These are phyloP conservation scores for Halictus quadricinctus DNA, from an alignment of 2,888 invertebrate species.

Conservation along the genomic window DNA sequence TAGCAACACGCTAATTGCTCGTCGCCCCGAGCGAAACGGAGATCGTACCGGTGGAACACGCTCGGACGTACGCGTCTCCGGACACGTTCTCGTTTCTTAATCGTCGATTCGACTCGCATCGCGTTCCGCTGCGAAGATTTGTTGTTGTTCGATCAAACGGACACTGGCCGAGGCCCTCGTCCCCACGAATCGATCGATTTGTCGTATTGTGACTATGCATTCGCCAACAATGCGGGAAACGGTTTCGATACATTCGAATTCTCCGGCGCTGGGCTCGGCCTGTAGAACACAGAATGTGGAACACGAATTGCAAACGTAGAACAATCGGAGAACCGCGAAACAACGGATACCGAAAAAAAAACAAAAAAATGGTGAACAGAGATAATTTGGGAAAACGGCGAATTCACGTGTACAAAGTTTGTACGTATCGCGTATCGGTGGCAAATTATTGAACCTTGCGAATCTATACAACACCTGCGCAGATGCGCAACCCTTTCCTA, in stretches of 20 bases:
- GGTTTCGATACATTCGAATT: neutral
- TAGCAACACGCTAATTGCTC: neutral
- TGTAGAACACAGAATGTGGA: neutral
- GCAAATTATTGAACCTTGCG: conserved; percentile 65
- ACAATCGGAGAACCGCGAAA: neutral
- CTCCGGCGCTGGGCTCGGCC: neutral
- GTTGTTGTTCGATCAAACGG: neutral
- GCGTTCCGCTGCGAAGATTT: neutral
- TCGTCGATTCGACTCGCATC: neutral
- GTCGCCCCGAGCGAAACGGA: neutral
- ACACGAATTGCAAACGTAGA: neutral
- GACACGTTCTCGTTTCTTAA: neutral
- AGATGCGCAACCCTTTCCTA: conserved; percentile 60
- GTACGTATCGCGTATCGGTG: conserved; percentile 32
- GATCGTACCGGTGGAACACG: neutral
- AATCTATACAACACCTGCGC: conserved; percentile 65
- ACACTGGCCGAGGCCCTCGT: neutral
- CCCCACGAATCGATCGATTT: neutral
- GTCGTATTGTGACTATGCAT: neutral
- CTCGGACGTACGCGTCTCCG: neutral
- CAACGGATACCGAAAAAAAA: too few species aligned
- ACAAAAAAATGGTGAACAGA: neutral
- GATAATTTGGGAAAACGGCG: neutral
- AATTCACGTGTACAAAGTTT: neutral
- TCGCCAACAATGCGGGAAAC: neutral